Base-by-base conservation (phyloP, 2,113 vertebrate species). In the Otus sunia region DNA sequence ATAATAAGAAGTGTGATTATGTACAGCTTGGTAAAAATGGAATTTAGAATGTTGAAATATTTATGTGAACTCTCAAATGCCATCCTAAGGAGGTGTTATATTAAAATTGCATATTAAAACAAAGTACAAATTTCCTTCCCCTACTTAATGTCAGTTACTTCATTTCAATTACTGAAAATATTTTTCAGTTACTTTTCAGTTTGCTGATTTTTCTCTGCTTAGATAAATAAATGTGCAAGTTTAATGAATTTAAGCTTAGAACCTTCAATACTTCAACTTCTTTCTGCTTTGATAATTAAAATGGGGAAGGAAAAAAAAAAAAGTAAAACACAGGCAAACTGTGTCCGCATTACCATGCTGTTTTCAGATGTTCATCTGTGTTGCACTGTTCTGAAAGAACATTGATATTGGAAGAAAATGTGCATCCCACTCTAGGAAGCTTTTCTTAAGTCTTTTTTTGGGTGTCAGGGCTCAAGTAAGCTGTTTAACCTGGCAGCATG, bases 11-110 rank as follows among this genome's bases (percentile, higher is more conserved):
- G 56, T 85, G 88, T 16, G 12, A 69, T 93, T 92, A 60, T 60
- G 56, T 90, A 45, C 59, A 58, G 39, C 81, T 75, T 69, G 64
- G 56, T 67, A 88, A 81, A 89, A 67, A 60, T 92, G 49, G 56
- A 92, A 68, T 92, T 93, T 95, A 76, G 69, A 89, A 78, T 79
- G 76, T 77, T 92, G 53, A 95, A 95, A 87, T 92, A 94, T 95
- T 94, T 85, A 78, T 86, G 63, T 66, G 63, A 91, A 64, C 86
- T 95, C 60, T 90, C 69, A 92, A 89, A 73, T 92, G 63, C 77
- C 26, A 58, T 72, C 60, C 29, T 86, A 92, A 86, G 76, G 47
- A 94, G 76, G 34, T 91, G 58, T 89, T 91, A 43, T 53, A 63
- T 92, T 92, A 93, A 90, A 95, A 91, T 50, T 73, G 26, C 71